Evolutionary conservation across 2,797 vertebrate species (phyloP).

Genomic region (Oreochromis mossambicus): DNA sequence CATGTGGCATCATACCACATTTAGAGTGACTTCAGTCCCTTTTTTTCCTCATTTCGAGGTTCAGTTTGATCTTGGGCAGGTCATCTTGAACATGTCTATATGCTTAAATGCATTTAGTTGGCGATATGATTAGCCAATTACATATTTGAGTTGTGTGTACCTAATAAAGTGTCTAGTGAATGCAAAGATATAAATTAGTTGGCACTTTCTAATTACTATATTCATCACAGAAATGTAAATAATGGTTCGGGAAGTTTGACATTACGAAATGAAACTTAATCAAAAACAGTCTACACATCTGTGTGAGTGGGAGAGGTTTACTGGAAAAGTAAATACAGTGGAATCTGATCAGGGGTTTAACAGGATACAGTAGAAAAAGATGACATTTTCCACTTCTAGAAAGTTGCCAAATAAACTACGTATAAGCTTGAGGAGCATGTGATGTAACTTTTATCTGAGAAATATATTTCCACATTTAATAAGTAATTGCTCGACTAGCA

Average conservation of each 20-base stretch:
- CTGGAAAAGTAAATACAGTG: background rate
- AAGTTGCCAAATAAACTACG: background rate
- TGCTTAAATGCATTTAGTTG: background rate
- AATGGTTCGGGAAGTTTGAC: background rate
- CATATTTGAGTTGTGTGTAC: background rate
- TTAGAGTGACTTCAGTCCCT: background rate
- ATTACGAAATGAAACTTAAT: background rate
- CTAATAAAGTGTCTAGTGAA: background rate
- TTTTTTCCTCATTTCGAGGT: background rate
- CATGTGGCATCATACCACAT: background rate
- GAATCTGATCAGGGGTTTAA: background rate
- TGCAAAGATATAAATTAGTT: background rate
- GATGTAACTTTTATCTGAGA: background rate
- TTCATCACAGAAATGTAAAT: background rate
- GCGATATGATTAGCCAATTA: background rate
- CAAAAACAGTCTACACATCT: background rate
- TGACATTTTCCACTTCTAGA: background rate
- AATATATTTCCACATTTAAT: background rate
- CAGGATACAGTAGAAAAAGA: background rate
- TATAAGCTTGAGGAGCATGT: background rate
- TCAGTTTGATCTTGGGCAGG: background rate
- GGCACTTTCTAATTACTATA: background rate
- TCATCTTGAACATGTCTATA: background rate
- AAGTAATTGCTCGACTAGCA: background rate
- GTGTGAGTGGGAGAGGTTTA: background rate